A percentile compares a stretch with the other conserved stretches of the same genome.
Evolutionary conservation across 1,140 invertebrate genomes (phyloP).

Genomic region (Drosophila teissieri): DNA sequence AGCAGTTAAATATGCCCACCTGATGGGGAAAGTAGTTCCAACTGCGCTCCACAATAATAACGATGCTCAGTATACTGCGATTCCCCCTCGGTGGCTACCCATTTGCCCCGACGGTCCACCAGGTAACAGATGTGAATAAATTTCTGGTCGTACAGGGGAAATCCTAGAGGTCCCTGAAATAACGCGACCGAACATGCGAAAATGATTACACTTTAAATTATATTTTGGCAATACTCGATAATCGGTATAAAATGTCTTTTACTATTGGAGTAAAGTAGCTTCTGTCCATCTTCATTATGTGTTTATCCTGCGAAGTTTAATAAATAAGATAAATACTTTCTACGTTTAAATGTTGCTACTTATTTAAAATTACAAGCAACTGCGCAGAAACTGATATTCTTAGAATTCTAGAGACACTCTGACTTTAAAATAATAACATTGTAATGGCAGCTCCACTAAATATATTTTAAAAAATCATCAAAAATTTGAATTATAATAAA

Average conservation of each 20-base stretch:
- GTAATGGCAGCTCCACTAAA: no score
- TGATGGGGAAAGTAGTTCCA: neutral
- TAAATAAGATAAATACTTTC: no score
- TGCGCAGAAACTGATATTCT: no score
- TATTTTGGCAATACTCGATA: neutral
- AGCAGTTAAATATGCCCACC: conserved; percentile 33
- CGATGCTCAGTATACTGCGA: conserved; percentile 41
- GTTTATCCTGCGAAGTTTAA: no score
- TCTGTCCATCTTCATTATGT: neutral
- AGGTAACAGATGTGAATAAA: conserved; percentile 53
- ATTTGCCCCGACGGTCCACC: neutral
- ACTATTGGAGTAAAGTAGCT: no score
- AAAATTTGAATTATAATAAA: neutral
- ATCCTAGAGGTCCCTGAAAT: conserved; percentile 57
- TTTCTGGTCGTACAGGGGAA: conserved; percentile 46
- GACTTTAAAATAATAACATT: no score
- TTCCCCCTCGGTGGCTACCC: conserved; percentile 2
- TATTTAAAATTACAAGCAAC: no score
- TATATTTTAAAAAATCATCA: no score
- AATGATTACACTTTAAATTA: conserved; percentile 17
- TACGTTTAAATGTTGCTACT: no score
- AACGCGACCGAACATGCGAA: conserved; percentile 71
- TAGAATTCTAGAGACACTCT: no score
- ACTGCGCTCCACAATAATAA: conserved; percentile 41
- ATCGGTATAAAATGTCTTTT: no score